These are phyloP conservation scores for Amphibalanus amphitrite DNA, from an alignment of 1,140 invertebrate genomes.

Conservation along the genomic window DNA sequence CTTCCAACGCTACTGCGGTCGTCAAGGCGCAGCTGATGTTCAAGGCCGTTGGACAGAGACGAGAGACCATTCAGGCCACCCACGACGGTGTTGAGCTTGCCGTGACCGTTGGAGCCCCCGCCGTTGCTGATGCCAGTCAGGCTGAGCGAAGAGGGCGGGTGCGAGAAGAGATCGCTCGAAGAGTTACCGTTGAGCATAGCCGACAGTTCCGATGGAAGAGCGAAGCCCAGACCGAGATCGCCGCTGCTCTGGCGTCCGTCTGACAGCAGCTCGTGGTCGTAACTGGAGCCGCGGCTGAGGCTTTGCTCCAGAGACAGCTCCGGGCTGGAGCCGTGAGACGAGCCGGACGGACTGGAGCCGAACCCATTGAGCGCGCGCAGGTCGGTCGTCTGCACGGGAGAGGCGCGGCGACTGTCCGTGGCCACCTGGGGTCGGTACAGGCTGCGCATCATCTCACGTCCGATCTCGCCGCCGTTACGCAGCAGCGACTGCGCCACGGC, in stretches of 20 bases:
- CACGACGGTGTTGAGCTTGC: background rate
- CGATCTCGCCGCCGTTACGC: background rate
- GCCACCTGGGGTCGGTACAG: constrained; percentile 2
- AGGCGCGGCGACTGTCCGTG: background rate
- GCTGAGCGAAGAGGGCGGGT: background rate
- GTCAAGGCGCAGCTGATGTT: background rate
- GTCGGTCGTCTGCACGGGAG: background rate
- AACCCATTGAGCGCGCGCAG: constrained; percentile 4
- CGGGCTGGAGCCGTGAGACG: constrained; percentile 5
- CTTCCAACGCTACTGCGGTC: background rate
- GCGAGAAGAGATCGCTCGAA: background rate
- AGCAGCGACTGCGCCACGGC: background rate
- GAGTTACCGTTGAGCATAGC: background rate
- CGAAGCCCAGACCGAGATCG: background rate
- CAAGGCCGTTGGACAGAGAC: background rate
- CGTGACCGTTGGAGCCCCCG: background rate
- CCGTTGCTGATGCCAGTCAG: background rate
- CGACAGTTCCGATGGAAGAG: background rate
- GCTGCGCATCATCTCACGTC: background rate
- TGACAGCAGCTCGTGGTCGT: background rate
- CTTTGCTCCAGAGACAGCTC: background rate
- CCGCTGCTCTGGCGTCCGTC: background rate
- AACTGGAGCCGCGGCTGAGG: background rate
- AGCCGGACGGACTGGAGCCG: background rate
- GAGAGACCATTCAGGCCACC: background rate